A percentile compares a stretch with the other conserved stretches of the same genome.
Evolutionary conservation across 2,113 vertebrate species (phyloP).

Genomic region (Labeo catla): DNA sequence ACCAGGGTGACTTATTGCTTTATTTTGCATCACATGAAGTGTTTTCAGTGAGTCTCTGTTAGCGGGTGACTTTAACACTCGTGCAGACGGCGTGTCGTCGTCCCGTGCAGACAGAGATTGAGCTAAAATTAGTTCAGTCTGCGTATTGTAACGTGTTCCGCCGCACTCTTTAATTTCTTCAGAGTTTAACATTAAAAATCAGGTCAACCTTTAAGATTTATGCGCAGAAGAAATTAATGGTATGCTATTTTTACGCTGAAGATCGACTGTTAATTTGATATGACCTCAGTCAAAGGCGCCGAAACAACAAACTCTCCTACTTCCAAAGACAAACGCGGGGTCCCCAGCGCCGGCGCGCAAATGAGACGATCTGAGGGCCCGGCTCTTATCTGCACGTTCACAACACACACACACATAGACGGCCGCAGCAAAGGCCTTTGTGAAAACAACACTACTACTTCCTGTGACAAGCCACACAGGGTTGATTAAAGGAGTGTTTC

Average conservation of each 20-base stretch:
- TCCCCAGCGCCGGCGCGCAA: constrained; percentile 67
- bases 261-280: constrained; percentile 81
- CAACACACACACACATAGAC: not conserved
- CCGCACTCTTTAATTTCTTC: constrained; percentile 72
- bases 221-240: constrained; percentile 81
- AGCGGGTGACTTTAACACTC: constrained; percentile 54
- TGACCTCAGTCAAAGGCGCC: constrained; percentile 84
- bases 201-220: constrained; percentile 83
- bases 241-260: constrained; percentile 84
- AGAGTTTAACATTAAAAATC: constrained; percentile 81
- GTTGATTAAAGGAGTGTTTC: not conserved
- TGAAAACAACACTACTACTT: constrained; percentile 54
- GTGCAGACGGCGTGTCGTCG: constrained; percentile 60
- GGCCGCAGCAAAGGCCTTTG: constrained; percentile 13
- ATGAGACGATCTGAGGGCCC: constrained; percentile 61
- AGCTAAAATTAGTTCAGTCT: constrained; percentile 69
- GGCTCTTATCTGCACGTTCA: constrained; percentile 71
- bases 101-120: constrained; percentile 59
- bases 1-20: not conserved
- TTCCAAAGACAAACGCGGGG: constrained; percentile 71
- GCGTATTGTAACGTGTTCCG: constrained; percentile 64
- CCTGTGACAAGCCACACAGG: not conserved
- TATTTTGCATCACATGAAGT: not conserved
- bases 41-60: constrained; percentile 25
- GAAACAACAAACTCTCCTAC: constrained; percentile 80